Base-by-base conservation (phyloP, 1,140 invertebrate species). In the Aricia agestis region DNA sequence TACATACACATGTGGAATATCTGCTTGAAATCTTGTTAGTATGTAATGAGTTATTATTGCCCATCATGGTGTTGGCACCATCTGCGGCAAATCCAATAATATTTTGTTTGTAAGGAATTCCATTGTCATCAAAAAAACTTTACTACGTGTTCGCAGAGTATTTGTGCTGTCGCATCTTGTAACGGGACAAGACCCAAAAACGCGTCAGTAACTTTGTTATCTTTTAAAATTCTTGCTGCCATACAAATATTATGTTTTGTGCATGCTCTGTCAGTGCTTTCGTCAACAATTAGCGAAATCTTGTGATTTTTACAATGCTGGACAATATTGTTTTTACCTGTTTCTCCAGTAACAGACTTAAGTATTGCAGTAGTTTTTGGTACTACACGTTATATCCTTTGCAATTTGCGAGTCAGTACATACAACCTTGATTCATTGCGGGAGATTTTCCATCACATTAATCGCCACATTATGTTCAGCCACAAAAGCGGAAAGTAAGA, bases 11-110 rank as follows among this genome's bases (percentile, higher is more conserved):
- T 79, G 19, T 0, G 81, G 84, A 45, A 82, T 82, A 17, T 83
- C 78, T 42, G 78, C 77, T 73, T 66, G 36, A 67, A 86, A 78
- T 36, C 76, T 67, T 41, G 66, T 77, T 13, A 72, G 66, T 67
- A 92, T 63, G 7, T 83, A 90, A 79, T 89, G 69, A 25, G n/a
- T n/a, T n/a, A n/a, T n/a, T 86, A 25, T 42, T 71, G 13, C 32
- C 87, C 86, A 74, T 80, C 82, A 89, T 91, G 10, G 71, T 67
- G 65, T 81, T 87, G 11, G 85, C 77, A 0, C 82, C 82, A 75
- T 89, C 88, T 71, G 84, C 72, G 61, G 80, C 84, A 80, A 88
- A 90, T 6, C 86, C 83, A 67, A 86, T 73, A 69, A 87, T 73
- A 72, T 89, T 84, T 71, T 76, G 17, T 76, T 83, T 81, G 68